A percentile compares a stretch with the other conserved stretches of the same genome.
Conservation (phyloP, 2,888 invertebrate species). For the Stenurella melanura region DNA sequence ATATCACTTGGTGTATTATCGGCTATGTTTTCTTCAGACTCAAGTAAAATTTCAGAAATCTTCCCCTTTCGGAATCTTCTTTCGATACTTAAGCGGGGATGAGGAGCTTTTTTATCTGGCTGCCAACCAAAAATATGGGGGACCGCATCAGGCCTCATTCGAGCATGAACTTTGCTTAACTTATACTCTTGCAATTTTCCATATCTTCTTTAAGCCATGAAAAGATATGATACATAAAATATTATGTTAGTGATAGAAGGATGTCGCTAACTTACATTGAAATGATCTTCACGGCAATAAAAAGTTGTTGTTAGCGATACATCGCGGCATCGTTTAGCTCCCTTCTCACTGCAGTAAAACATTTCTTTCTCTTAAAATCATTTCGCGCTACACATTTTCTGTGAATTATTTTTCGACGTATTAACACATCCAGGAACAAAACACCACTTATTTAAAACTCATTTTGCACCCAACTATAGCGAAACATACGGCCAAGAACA, state of each 20-base stretch:
- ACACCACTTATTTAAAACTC: not conserved
- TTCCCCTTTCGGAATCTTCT: not conserved
- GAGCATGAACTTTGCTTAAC: not conserved
- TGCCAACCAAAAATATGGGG: not conserved
- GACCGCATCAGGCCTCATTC: not conserved
- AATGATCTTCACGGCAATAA: slow-evolving; percentile 3
- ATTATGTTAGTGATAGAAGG: not conserved
- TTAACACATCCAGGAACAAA: not conserved
- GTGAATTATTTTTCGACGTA: not conserved
- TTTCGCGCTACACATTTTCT: not conserved
- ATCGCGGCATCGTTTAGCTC: not conserved
- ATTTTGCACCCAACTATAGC: not conserved
- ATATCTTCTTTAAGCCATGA: not conserved
- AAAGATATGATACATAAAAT: not conserved
- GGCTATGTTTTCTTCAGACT: no score
- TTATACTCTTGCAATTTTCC: not conserved
- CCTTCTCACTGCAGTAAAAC: not conserved
- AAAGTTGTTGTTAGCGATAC: not conserved
- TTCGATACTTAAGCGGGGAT: not conserved
- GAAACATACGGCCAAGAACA: no score
- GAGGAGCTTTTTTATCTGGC: not conserved
- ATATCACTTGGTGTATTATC: no score
- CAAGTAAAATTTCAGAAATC: not conserved
- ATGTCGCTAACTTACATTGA: not conserved
- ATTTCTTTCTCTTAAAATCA: no score